Evolutionary conservation across 2,888 invertebrate genomes (phyloP), one percentile per base, ranked within the genome.

Genomic region (Hemistola chrysoprasaria): DNA sequence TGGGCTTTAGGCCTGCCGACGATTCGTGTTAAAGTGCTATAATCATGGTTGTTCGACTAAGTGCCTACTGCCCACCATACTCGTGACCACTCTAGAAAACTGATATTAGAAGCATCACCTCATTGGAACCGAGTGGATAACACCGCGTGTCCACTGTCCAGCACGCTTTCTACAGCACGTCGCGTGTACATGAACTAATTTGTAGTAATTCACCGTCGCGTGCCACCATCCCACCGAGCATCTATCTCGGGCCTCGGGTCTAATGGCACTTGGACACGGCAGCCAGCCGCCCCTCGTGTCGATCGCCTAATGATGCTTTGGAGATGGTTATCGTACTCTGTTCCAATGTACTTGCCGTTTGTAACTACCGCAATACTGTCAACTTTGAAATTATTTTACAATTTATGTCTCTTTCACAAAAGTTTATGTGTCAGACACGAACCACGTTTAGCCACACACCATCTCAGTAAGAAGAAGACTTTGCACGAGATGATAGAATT

Each of bases 141-240:
- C 59, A 51, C 40, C 53, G 55, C 53, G 54, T 47, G 50, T 50
- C 56, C 62, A n/a, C n/a, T n/a, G n/a, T n/a, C n/a, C n/a, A n/a
- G n/a, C n/a, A 66, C 76, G 80, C 78, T 80, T 74, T 80, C 78
- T 75, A 76, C 65, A 65, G 25, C 55, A 54, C 44, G 52, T 74
- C 62, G 79, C 79, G 78, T 75, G 77, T 59, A 47, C 41, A 41
- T 59, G 48, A 49, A 59, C 56, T 73, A 71, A 76, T 78, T 71
- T 66, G 64, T 60, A 59, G 65, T 66, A 71, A 69, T 70, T 59
- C 64, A 50, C 56, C 43, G 40, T 64, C 58, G 72, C 69, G 66
- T 65, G 65, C 50, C 44, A 43, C 40, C 50, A 38, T 44, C 47
- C 45, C 46, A 50, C 57, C 54, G 42, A 48, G 28, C 38, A 27